Evolutionary conservation across 2,888 invertebrate species (phyloP).

Genomic region (Caenorhabditis sinica): DNA sequence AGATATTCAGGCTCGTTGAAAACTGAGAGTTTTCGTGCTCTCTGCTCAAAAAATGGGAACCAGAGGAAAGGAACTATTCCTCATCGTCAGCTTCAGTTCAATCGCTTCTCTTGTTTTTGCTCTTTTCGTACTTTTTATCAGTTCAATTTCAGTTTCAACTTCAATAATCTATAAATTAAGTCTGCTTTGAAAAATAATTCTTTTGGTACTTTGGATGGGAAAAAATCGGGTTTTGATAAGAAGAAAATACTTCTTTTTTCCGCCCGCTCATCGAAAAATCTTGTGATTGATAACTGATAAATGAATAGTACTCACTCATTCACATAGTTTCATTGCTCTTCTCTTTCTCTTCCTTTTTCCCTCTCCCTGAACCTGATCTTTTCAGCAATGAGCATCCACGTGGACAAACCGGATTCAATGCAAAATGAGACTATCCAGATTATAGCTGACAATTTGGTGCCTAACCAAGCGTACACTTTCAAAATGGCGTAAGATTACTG

Average conservation of each 20-base stretch:
- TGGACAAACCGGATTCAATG: slow-evolving; percentile 72
- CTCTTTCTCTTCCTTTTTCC: background rate
- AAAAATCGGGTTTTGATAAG: slow-evolving; percentile 16
- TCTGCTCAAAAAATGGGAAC: too few species aligned
- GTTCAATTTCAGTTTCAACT: background rate
- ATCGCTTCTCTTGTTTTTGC: too few species aligned
- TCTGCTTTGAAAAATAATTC: background rate
- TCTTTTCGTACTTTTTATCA: too few species aligned
- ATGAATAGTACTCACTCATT: slow-evolving; percentile 19
- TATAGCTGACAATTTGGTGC: slow-evolving; percentile 42
- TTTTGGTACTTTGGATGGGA: background rate
- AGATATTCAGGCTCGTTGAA: too few species aligned
- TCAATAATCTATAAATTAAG: background rate
- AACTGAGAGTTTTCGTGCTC: too few species aligned
- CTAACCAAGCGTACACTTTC: slow-evolving; percentile 58
- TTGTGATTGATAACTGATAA: slow-evolving; percentile 47
- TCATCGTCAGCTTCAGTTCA: too few species aligned
- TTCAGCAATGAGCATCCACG: slow-evolving; percentile 45
- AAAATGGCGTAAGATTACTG: slow-evolving; percentile 52
- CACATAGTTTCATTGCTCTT: background rate
- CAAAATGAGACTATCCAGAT: slow-evolving; percentile 68
- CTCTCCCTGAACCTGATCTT: background rate
- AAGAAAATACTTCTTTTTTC: background rate
- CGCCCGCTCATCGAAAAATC: background rate
- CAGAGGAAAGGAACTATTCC: too few species aligned